phyloP scores from a whole-genome alignment of 2,888 invertebrate species.

The Polymixis lichenea region DNA sequence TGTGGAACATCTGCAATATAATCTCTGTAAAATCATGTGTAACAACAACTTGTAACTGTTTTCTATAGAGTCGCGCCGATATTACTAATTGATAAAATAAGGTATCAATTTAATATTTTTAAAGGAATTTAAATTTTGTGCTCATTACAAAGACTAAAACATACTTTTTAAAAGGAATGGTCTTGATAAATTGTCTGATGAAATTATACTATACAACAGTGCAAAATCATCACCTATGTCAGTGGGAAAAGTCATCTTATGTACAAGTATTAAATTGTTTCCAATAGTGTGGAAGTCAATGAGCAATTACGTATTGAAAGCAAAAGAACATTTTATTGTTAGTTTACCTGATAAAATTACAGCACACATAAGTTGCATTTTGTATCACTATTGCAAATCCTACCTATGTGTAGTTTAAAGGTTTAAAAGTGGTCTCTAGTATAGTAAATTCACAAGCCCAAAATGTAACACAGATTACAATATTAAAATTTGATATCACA shows the following conservation, averaged over 20 bases:
- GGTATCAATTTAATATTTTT: constrained; percentile 44
- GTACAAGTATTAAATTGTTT: constrained; percentile 51
- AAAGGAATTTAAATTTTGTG: constrained; percentile 76
- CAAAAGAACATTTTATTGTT: constrained; percentile 42
- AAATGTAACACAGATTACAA: constrained; percentile 34
- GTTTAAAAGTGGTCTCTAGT: constrained; percentile 14
- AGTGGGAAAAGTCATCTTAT: constrained; percentile 48
- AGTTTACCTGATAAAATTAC: constrained; percentile 40
- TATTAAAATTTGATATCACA: constrained; percentile 34
- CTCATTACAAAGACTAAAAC: constrained; percentile 74
- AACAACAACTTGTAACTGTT: constrained; percentile 44
- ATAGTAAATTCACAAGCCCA: constrained; percentile 31
- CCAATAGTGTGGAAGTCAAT: constrained; percentile 51
- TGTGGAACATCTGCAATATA: constrained; percentile 36
- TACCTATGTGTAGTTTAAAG: constrained; percentile 25
- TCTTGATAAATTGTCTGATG: constrained; percentile 61
- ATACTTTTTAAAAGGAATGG: constrained; percentile 75
- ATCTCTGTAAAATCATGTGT: constrained; percentile 43
- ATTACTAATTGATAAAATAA: constrained; percentile 46
- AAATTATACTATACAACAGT: constrained; percentile 49
- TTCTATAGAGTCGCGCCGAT: constrained; percentile 10
- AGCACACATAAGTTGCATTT: constrained; percentile 35
- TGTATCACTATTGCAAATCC: constrained; percentile 44
- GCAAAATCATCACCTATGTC: constrained; percentile 52
- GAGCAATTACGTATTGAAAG: constrained; percentile 46